Evolutionary conservation across 1,140 invertebrate genomes (phyloP).

Genomic region (Cataglyphis hispanica): DNA sequence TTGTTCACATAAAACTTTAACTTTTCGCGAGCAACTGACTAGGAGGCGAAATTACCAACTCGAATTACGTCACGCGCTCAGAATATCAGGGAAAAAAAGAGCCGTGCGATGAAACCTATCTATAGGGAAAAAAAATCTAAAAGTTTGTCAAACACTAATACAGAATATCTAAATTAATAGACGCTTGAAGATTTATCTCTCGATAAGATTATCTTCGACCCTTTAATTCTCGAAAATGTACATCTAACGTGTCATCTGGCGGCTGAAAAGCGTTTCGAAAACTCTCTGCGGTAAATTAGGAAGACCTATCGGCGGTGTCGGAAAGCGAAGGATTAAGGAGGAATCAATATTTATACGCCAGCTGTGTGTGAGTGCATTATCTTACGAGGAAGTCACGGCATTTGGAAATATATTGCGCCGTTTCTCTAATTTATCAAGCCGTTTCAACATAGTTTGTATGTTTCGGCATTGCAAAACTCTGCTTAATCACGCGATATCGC

Average conservation of each 20-base stretch:
- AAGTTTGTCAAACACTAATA: not conserved
- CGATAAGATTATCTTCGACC: not conserved
- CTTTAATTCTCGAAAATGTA: not conserved
- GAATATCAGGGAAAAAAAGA: not conserved
- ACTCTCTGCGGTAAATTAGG: not conserved
- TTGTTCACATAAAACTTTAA: conserved; percentile 36
- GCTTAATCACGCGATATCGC: conserved; percentile 62
- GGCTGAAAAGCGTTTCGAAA: not conserved
- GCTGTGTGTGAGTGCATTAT: not conserved
- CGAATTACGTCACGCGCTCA: conserved; percentile 1
- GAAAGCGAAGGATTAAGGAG: not conserved
- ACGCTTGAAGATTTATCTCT: not conserved
- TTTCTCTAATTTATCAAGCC: conserved; percentile 39
- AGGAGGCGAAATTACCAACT: conserved; percentile 17
- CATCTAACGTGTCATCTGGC: not conserved
- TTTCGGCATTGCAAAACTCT: conserved; percentile 40
- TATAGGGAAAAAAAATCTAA: not conserved
- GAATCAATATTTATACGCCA: conserved; percentile 20
- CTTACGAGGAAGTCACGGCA: conserved; percentile 10
- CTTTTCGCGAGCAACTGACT: conserved; percentile 28
- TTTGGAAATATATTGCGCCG: conserved; percentile 28
- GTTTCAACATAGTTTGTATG: conserved; percentile 29
- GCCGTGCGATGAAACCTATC: not conserved
- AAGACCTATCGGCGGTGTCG: not conserved
- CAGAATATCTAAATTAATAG: not conserved